Base-by-base conservation (phyloP, 2,797 vertebrate species). In the Jordanella pulchra region DNA sequence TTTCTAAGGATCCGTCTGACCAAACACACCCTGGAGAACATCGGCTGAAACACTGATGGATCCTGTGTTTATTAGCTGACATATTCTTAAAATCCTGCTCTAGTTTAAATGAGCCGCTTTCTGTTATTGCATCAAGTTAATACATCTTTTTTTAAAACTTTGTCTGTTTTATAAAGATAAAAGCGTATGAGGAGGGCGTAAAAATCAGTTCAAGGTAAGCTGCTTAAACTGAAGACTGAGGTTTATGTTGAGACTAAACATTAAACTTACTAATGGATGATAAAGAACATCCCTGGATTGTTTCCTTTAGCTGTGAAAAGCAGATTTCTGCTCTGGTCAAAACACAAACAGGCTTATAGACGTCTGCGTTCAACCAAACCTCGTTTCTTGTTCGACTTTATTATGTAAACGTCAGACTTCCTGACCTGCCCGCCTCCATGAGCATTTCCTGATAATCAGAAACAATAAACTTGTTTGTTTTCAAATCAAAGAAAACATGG, bases 401-500 rank as follows among this genome's bases (percentile, higher is more conserved):
- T 15, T 58, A 32, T 58, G 28, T 32, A 30, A 58, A 21, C 55
- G 17, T 58, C 30, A 58, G 23, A 39, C 35, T 42, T 39, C 35
- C 35, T 42, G 32, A 63, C 60, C 39, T 35, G 10, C 28, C 35
- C 42, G 10, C 35, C 6, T 53, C n/a, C n/a, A 18, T n/a, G 6
- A 9, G 5, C 39, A 39, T 61, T 42, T 6, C 7, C 58, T 61
- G 23, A 63, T 13, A 3, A 39, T 61, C 32, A n/a, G 23, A 39
- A 42, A 63, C 60, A 14, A 42, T 63, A 39, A 63, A n/a, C 60
- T 3, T 7, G 21, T n/a, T 63, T 63, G 32, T 63, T n/a, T 63
- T 21, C 6, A 63, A 63, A 63, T 42, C 35, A 63, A 63, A 60
- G 30, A 58, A 58, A 61, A 39, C 35, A 63, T 63, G 60, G 60